These are phyloP conservation scores for Lutjanus argentimaculatus DNA, from an alignment of 2,797 vertebrate species.

Conservation along the genomic window DNA sequence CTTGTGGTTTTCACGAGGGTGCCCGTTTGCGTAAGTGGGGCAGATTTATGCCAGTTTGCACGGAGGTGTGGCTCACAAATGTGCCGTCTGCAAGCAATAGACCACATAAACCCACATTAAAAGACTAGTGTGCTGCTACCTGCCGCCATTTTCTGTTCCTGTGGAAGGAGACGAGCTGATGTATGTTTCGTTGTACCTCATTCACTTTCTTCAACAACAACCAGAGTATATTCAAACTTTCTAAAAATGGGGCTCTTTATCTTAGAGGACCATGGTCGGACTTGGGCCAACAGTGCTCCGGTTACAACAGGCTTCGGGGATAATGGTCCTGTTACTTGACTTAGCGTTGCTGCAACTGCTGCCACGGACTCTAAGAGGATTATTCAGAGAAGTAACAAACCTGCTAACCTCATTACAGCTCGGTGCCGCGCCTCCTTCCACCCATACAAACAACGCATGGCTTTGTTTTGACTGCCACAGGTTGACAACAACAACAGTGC, in stretches of 20 bases:
- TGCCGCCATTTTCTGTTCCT: conserved; percentile 6
- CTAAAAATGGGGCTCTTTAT: conserved; percentile 20
- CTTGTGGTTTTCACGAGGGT: conserved; percentile 84
- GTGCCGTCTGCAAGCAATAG: conserved; percentile 23
- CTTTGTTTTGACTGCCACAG: conserved; percentile 65
- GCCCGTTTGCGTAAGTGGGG: conserved; percentile 25
- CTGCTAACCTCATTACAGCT: conserved; percentile 76
- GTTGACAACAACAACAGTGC: conserved; percentile 10
- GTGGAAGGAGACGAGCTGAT: not conserved
- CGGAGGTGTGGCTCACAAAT: conserved; percentile 25
- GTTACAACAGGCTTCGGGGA: conserved; percentile 65
- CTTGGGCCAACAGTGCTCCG: conserved; percentile 10
- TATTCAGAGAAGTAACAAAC: conserved; percentile 77
- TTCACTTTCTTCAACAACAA: not conserved
- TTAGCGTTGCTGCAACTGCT: conserved; percentile 58
- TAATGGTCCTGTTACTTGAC: conserved; percentile 66
- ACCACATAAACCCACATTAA: conserved; percentile 15
- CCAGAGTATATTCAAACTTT: not conserved
- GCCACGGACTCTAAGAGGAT: conserved; percentile 81
- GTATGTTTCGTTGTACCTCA: not conserved
- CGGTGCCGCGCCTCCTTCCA: conserved; percentile 24
- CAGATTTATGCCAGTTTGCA: conserved; percentile 41
- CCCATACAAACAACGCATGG: conserved; percentile 61
- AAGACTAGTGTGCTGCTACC: not conserved
- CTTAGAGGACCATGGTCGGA: conserved; percentile 12